Percentiles rank a stretch among this genome's conserved stretches.
Evolutionary conservation across 2,797 vertebrate genomes (phyloP).

Genomic region (Chelon auratus): DNA sequence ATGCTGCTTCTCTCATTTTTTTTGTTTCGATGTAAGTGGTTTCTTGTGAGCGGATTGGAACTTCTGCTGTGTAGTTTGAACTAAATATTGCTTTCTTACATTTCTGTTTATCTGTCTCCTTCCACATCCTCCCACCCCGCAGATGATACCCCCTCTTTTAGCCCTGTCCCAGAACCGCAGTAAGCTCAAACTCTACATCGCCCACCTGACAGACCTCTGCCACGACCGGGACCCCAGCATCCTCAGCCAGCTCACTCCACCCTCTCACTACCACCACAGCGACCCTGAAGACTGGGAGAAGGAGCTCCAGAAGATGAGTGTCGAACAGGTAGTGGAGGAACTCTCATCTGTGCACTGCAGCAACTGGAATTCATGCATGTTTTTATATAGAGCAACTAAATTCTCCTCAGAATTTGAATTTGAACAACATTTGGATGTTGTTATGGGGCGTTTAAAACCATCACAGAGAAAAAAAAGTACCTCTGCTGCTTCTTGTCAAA

Average conservation of each 20-base stretch:
- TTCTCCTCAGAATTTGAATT: too few species aligned
- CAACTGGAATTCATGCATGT: background rate
- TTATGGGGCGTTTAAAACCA: too few species aligned
- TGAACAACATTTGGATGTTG: too few species aligned
- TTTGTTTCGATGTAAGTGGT: slow-evolving; percentile 10
- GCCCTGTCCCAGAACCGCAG: slow-evolving; percentile 97
- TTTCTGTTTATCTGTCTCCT: background rate
- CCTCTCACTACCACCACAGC: slow-evolving; percentile 90
- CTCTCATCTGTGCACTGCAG: background rate
- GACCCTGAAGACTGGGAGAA: slow-evolving; percentile 92
- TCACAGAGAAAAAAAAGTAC: too few species aligned
- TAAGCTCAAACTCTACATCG: slow-evolving; percentile 97
- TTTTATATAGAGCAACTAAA: background rate
- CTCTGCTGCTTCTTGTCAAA: too few species aligned
- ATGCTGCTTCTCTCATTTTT: slow-evolving; percentile 4
- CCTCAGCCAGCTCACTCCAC: slow-evolving; percentile 91
- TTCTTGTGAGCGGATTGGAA: slow-evolving; percentile 12
- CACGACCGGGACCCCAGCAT: slow-evolving; percentile 95
- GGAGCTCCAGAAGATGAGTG: slow-evolving; percentile 92
- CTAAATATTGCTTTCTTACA: background rate
- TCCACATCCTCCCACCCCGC: slow-evolving; percentile 17
- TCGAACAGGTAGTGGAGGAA: slow-evolving; percentile 86
- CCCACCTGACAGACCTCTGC: slow-evolving; percentile 96
- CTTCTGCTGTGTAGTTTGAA: background rate
- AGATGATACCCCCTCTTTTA: slow-evolving; percentile 97